Evolutionary conservation across 2,888 invertebrate species (phyloP).

Genomic region (Nyleta sp.): DNA sequence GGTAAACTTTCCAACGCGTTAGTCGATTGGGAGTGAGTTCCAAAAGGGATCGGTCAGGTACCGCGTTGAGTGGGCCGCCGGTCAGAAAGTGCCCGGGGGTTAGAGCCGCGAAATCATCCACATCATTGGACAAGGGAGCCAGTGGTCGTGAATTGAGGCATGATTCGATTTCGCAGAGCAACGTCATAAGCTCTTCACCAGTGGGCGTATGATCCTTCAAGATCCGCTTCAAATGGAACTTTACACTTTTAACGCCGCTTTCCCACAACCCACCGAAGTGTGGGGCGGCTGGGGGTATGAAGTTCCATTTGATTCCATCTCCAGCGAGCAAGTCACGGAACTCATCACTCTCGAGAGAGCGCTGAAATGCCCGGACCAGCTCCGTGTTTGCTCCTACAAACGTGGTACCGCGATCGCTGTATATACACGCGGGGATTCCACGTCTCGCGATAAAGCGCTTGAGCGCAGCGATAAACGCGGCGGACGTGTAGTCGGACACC

Average conservation of each 20-base stretch:
- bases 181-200: background rate
- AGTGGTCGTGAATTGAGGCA: constrained; percentile 3
- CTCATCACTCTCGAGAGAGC: too few species aligned
- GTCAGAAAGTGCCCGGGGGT: constrained; percentile 11
- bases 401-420: background rate
- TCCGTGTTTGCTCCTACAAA: background rate
- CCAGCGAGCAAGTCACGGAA: background rate
- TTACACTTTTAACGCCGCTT: background rate
- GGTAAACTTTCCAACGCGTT: background rate
- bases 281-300: background rate
- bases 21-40: background rate
- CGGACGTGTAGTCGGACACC: constrained; percentile 67
- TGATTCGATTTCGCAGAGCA: constrained; percentile 18
- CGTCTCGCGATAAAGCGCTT: background rate
- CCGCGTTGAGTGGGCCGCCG: background rate
- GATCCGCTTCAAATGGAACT: background rate
- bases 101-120: background rate
- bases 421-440: background rate
- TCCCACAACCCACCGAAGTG: constrained; percentile 12
- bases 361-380: background rate
- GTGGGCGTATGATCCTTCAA: background rate
- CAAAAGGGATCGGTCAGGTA: background rate
- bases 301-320: background rate
- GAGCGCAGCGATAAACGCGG: constrained; percentile 67
- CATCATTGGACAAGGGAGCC: background rate